Percentiles rank a stretch among this genome's conserved stretches.
Conservation (phyloP, 2,888 invertebrate genomes). For the Drosophila affinis region DNA sequence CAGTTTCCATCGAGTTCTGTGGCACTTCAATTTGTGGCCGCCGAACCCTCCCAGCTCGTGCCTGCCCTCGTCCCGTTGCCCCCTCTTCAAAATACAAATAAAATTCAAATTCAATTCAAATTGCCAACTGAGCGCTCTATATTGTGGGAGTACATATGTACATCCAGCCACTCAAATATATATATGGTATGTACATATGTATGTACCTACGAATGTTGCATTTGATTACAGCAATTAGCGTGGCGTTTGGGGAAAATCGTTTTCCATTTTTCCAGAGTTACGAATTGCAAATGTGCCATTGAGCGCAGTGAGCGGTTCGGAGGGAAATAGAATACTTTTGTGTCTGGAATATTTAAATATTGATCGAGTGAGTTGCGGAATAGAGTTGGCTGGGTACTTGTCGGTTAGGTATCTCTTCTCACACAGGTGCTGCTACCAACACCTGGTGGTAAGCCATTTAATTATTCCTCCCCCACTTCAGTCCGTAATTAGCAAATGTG, state of each 20-base stretch:
- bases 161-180: neutral
- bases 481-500: neutral
- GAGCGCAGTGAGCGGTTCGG: neutral
- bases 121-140: conserved; percentile 7
- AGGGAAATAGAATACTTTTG: neutral
- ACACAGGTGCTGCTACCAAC: neutral
- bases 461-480: neutral
- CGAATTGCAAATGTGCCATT: conserved; percentile 4
- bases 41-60: neutral
- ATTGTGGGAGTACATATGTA: neutral
- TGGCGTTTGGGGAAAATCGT: neutral
- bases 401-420: too few relatives aligned
- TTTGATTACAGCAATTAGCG: conserved; percentile 51
- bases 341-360: conserved; percentile 1
- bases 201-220: conserved; percentile 29
- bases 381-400: neutral
- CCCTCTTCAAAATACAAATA: conserved; percentile 35
- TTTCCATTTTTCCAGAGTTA: conserved; percentile 1
- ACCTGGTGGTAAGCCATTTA: neutral
- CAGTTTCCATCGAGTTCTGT: conserved; percentile 26
- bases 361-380: neutral
- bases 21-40: conserved; percentile 19
- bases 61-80: neutral
- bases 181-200: neutral
- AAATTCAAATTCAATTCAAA: conserved; percentile 45